Evolutionary conservation across 2,113 vertebrate genomes (phyloP).

Genomic region (Mesoclemmys tuberculata): DNA sequence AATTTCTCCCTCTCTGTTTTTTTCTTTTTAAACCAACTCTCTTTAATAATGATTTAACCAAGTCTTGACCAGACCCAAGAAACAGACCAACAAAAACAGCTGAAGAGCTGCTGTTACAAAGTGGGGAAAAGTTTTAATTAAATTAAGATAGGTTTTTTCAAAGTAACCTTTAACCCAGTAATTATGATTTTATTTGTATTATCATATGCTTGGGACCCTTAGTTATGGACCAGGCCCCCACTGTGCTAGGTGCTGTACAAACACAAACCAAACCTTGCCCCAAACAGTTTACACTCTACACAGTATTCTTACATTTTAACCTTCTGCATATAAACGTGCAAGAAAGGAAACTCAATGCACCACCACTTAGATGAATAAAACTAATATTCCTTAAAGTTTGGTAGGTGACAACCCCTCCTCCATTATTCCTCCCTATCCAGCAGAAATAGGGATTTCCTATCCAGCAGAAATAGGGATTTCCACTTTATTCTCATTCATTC

Average conservation of each 20-base stretch:
- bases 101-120: neutral
- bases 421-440: neutral
- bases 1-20: neutral
- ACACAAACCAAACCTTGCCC: too few species aligned
- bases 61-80: neutral
- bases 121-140: neutral
- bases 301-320: neutral
- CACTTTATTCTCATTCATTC: neutral
- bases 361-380: neutral
- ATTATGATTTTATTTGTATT: neutral
- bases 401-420: neutral
- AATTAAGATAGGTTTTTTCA: neutral
- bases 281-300: too few species aligned
- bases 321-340: too few species aligned
- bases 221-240: too few species aligned
- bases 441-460: rapidly evolving
- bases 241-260: too few species aligned
- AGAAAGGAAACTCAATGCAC: neutral
- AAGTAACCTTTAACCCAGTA: neutral
- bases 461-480: rapidly evolving
- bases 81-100: neutral
- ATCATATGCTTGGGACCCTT: too few species aligned
- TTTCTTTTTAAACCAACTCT: neutral
- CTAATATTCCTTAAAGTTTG: neutral
- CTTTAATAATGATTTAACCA: neutral